Conservation (phyloP, 30 jellyfish, hydroid and myxozoan species). For the Cassiopea andromeda region DNA sequence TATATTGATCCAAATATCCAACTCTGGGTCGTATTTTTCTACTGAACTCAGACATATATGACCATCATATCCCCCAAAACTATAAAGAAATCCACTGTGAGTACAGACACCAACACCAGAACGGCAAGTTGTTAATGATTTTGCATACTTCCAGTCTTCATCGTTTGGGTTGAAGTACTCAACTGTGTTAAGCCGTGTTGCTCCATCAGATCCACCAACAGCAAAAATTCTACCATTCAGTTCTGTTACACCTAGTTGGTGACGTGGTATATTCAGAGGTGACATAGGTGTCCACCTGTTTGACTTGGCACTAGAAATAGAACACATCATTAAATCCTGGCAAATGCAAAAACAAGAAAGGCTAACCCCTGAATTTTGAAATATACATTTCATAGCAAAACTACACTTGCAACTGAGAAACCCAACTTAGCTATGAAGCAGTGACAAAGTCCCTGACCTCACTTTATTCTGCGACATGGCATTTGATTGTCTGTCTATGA, state of each 20-base stretch:
- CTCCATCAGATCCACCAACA: constrained; percentile 97
- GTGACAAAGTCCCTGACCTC: too few relatives aligned
- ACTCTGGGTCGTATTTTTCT: constrained; percentile 90
- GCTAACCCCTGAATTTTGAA: too few relatives aligned
- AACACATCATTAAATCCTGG: too few relatives aligned
- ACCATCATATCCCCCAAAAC: constrained; percentile 98
- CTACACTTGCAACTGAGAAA: too few relatives aligned
- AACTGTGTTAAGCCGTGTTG: constrained; percentile 78
- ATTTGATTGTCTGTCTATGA: too few relatives aligned
- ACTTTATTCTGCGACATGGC: too few relatives aligned
- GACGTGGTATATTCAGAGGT: constrained; percentile 86
- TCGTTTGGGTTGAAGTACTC: constrained; percentile 70
- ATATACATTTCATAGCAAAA: too few relatives aligned
- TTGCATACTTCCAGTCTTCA: constrained; percentile 79
- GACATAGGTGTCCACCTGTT: constrained; percentile 81
- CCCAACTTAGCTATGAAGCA: too few relatives aligned
- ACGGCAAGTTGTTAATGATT: constrained; percentile 85
- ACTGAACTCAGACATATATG: constrained; percentile 89
- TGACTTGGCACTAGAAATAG: constrained; percentile 68
- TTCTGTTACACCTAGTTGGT: constrained; percentile 97
- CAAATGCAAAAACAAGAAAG: too few relatives aligned
- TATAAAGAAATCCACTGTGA: constrained; percentile 82
- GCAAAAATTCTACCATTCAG: constrained; percentile 83
- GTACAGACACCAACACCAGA: constrained; percentile 95
- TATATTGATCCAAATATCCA: constrained; percentile 76